Percentiles rank a stretch among this genome's conserved stretches.
phyloP scores from a whole-genome alignment of 2,797 vertebrate species.

The Crocidura indochinensis region DNA sequence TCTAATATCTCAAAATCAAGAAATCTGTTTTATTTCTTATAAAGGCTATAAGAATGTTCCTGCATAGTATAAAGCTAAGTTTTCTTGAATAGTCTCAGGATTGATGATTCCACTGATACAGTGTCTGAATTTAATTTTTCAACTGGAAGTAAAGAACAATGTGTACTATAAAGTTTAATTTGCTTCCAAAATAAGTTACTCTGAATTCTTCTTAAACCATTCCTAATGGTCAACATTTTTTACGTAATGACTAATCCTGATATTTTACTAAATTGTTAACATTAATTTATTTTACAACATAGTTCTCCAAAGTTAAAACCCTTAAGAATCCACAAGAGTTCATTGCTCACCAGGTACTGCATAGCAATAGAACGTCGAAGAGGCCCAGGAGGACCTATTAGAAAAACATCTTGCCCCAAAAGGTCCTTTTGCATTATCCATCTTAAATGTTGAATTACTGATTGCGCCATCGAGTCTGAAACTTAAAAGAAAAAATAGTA shows the following conservation, averaged over 20 bases:
- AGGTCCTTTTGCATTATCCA: slow-evolving; percentile 99
- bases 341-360: slow-evolving; percentile 97
- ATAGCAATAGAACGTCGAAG: slow-evolving; percentile 97
- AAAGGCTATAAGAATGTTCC: slow-evolving; percentile 21
- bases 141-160: slow-evolving; percentile 71
- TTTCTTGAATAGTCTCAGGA: slow-evolving; percentile 56
- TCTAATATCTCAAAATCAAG: slow-evolving; percentile 23
- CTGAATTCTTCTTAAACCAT: not conserved
- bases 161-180: slow-evolving; percentile 66
- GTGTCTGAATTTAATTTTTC: slow-evolving; percentile 21
- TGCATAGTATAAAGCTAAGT: slow-evolving; percentile 28
- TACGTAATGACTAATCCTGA: slow-evolving; percentile 16
- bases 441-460: slow-evolving; percentile 95
- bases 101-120: slow-evolving; percentile 15
- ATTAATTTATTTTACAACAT: slow-evolving; percentile 48
- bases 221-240: slow-evolving; percentile 1
- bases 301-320: slow-evolving; percentile 45
- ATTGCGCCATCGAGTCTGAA: slow-evolving; percentile 93
- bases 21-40: slow-evolving; percentile 41
- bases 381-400: slow-evolving; percentile 98
- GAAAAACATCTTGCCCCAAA: slow-evolving; percentile 97
- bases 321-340: slow-evolving; percentile 46
- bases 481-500: slow-evolving; percentile 87
- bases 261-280: slow-evolving; percentile 59
- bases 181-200: slow-evolving; percentile 49